These are phyloP conservation scores for Hoplostethus mediterraneus DNA, from an alignment of 2,797 vertebrate genomes.

Conservation along the genomic window DNA sequence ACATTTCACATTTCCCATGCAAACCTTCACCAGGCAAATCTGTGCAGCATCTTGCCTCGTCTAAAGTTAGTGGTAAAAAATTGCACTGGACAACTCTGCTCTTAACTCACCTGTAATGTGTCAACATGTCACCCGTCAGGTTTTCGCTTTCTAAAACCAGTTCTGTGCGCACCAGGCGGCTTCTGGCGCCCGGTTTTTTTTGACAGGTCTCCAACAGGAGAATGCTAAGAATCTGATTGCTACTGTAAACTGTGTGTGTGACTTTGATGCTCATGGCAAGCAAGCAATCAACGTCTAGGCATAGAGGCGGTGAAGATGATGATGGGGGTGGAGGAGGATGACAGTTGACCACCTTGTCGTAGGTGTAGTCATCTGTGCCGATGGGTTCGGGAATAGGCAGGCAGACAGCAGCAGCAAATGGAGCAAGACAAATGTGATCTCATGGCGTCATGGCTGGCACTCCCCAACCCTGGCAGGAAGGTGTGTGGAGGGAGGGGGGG, in stretches of 20 bases:
- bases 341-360: no score
- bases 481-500: background rate
- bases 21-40: constrained; percentile 70
- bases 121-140: constrained; percentile 37
- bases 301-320: background rate
- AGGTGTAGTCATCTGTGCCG: no score
- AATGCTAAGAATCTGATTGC: constrained; percentile 8
- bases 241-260: background rate
- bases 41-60: background rate
- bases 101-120: background rate
- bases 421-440: background rate
- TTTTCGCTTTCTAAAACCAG: constrained; percentile 49
- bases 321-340: background rate
- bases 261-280: background rate
- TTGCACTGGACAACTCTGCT: background rate
- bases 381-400: no score
- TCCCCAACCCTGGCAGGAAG: background rate
- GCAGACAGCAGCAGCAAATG: no score
- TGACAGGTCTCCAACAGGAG: background rate
- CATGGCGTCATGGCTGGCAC: background rate
- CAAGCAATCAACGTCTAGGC: background rate
- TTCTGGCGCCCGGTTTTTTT: constrained; percentile 15
- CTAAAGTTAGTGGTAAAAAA: constrained; percentile 4
- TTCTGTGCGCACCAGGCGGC: constrained; percentile 19
- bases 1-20: constrained; percentile 69